Base-by-base conservation (phyloP, 2,113 vertebrate species). In the Scolopax mira region DNA sequence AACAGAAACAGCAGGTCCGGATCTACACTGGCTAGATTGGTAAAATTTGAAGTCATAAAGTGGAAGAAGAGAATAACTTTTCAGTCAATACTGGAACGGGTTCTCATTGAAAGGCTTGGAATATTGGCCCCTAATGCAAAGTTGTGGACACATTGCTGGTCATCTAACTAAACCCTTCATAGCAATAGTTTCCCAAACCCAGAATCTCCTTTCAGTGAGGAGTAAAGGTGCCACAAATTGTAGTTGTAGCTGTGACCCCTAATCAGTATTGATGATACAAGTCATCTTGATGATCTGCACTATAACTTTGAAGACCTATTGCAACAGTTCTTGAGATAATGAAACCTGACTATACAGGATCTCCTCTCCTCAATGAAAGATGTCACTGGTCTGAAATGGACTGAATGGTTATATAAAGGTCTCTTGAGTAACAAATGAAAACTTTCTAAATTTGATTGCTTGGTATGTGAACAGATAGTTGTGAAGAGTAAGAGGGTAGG, bases 401-500 rank as follows among this genome's bases (percentile, higher is more conserved):
- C 27, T 3, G 5, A 19, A 37, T n/a, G 3, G 5, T 39, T 72
- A 22, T 11, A 55, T 25, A 44, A 78, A 61, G 6, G 12, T 41
- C 18, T 72, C 22, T 37, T 37, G 33, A 55, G 7, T 41, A 46
- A 14, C 37, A 19, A 18, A 71, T 42, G 13, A 3, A 55, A 61
- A 23, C 22, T 31, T 58, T 14, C 4, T 75, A 31, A 70, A 33
- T 16, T 66, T 31, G 19, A 52, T 54, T 57, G 16, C 5, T 23
- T 10, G 4, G 10, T 51, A 15, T 70, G 6, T 8, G 17, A 52
- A n/a, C 25, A 17, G 46, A 37, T 12, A 54, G 6, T 18, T 39
- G 7, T 35, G 39, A 51, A 14, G 35, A 70, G 1, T 2, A 31
- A 4, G 5, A 4, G 6, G 1, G 27, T 17, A 48, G 4, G 7